A percentile compares a stretch with the other conserved stretches of the same genome.
These are phyloP conservation scores for Micoletzkya japonica DNA, from an alignment of 2,888 invertebrate genomes.

Conservation along the genomic window DNA sequence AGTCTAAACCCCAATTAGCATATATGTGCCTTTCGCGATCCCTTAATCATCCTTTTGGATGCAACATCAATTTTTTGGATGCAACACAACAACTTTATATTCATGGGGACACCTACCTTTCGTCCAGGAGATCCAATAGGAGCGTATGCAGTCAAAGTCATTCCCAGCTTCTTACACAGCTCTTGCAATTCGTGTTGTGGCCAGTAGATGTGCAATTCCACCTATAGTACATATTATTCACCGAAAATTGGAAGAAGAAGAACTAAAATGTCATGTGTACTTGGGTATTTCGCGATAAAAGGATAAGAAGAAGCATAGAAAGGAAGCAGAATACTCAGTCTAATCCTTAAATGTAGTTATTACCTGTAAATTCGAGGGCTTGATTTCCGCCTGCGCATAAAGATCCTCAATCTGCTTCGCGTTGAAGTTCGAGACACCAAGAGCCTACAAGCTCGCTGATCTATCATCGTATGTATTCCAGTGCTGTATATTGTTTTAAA, in stretches of 20 bases:
- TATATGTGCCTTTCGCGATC: no score
- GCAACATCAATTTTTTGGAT: no score
- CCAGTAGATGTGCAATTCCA: constrained; percentile 80
- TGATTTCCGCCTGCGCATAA: constrained; percentile 53
- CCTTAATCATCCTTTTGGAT: no score
- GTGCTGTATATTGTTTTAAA: not conserved
- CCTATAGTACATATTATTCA: constrained; percentile 64
- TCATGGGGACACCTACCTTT: no score
- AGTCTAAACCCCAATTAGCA: no score
- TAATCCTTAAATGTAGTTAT: not conserved
- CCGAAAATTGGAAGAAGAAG: not conserved
- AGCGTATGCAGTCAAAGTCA: constrained; percentile 64
- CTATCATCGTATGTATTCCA: not conserved
- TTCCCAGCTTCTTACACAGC: constrained; percentile 72
- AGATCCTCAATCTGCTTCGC: constrained; percentile 51
- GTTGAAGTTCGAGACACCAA: constrained; percentile 58
- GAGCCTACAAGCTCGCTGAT: constrained; percentile 32
- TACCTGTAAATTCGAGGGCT: constrained; percentile 57
- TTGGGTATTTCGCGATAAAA: no score
- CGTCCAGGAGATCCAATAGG: constrained; percentile 50
- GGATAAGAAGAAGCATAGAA: no score
- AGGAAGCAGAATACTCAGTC: no score
- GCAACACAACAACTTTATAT: no score
- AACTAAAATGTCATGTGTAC: no score
- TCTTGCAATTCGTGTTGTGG: constrained; percentile 74